phyloP scores from a whole-genome alignment of 2,113 vertebrate species.

The Elephantulus edwardii region DNA sequence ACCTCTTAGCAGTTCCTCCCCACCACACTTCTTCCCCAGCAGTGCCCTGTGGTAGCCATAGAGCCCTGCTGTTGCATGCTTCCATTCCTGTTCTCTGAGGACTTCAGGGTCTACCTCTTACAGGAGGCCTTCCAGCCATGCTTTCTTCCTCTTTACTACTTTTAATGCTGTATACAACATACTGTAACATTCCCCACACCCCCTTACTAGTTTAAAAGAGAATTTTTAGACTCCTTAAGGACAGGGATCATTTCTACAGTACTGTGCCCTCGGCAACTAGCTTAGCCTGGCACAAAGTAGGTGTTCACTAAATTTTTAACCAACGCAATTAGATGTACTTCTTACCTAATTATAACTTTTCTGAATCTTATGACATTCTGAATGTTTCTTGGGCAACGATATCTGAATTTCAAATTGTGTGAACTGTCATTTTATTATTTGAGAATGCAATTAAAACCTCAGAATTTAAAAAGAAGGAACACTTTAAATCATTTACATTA shows the following conservation, averaged over 20 bases:
- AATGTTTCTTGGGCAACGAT: constrained; percentile 49
- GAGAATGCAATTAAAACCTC: constrained; percentile 65
- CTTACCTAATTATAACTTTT: constrained; percentile 50
- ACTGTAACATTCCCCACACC: not conserved
- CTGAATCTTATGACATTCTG: constrained; percentile 39
- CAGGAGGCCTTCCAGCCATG: not conserved
- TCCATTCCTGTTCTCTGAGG: not conserved
- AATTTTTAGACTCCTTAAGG: not conserved
- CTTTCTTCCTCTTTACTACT: not conserved
- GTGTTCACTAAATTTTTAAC: constrained; percentile 34
- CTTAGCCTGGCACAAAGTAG: constrained; percentile 18
- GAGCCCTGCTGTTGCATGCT: too few relatives aligned
- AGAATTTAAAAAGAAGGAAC: constrained; percentile 47
- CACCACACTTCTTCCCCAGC: not conserved
- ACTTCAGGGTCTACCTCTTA: not conserved
- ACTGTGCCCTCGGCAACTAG: not conserved
- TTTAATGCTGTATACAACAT: not conserved
- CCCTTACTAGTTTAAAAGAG: not conserved
- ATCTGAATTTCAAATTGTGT: constrained; percentile 60
- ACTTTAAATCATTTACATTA: constrained; percentile 59
- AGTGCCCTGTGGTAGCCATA: not conserved
- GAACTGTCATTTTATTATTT: constrained; percentile 62
- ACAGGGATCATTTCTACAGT: not conserved
- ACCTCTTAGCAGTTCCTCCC: not conserved
- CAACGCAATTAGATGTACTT: not conserved